These are phyloP conservation scores for Campylomormyrus numenius DNA, from an alignment of 2,113 vertebrate species.

Conservation along the genomic window DNA sequence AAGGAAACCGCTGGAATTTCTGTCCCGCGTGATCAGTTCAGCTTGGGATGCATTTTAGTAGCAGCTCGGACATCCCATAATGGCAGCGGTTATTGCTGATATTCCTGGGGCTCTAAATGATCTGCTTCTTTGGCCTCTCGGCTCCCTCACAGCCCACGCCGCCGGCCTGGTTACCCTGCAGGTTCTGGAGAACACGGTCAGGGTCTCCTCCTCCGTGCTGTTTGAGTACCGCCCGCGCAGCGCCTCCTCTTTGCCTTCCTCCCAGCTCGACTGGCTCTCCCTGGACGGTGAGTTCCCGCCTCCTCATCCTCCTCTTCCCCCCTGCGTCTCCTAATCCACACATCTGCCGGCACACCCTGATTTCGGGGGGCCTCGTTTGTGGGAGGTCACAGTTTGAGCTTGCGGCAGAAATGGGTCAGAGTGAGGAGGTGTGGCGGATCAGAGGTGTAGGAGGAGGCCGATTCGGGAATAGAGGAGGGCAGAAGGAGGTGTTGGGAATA, in stretches of 20 bases:
- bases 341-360: not conserved
- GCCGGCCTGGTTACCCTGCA: constrained; percentile 96
- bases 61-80: not conserved
- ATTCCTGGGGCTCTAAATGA: not conserved
- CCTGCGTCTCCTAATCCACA: not conserved
- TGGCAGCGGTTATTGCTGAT: not conserved
- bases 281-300: constrained; percentile 79
- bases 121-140: not conserved
- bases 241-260: constrained; percentile 86
- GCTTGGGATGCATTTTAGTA: not conserved
- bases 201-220: constrained; percentile 96
- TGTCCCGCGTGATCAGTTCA: not conserved
- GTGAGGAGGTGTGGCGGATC: not conserved
- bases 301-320: not conserved
- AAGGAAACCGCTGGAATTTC: not conserved
- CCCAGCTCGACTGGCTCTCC: constrained; percentile 97
- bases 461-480: not conserved
- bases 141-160: constrained; percentile 78
- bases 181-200: constrained; percentile 91
- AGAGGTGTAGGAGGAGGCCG: constrained; percentile 1
- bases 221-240: constrained; percentile 97
- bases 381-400: not conserved
- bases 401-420: not conserved
- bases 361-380: too few relatives aligned
- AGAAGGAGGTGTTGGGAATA: not conserved